Evolutionary conservation across 2,888 invertebrate genomes (phyloP), one percentile per base, ranked within the genome.

Genomic region (Rhamnusium bicolor): DNA sequence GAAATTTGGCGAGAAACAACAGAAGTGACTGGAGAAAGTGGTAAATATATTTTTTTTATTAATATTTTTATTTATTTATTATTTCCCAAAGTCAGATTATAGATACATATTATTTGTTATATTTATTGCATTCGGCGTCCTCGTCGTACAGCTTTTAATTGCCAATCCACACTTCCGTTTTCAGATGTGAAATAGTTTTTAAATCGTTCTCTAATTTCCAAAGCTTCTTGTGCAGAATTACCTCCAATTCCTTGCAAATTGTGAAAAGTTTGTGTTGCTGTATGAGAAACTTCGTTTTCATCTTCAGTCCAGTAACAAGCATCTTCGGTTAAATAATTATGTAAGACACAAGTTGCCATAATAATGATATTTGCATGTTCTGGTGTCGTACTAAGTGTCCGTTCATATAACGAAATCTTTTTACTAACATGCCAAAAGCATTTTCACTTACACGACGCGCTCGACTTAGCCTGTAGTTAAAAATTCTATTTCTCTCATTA

Each of bases 401-500:
- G n/a, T 67, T 54, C 18, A 29, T 54, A 54, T 54, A 29, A 47
- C 67, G 47, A 54, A 54, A 67, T n/a, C 14, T 61, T 18, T 69
- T 56, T 47, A 61, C 53, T 32, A 69, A 69, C 18, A 67, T 67
- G 0, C 54, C 78, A 58, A 81, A 79, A 12, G 74, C 78, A 71
- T 79, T 79, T 77, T 79, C 78, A 7, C 72, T 60, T 14, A 70
- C 73, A 73, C 79, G 46, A 47, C 79, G 46, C 12, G 75, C 75
- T 46, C 75, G 66, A 32, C 67, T 70, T 1, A 71, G 66, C 19
- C 78, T 27, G 62, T 78, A 79, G 65, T 79, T 79, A 66, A 60
- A 79, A 18, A 79, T 60, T 10, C 19, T 19, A 40, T 77, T 79
- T 46, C 27, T 27, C 7, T 56, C 46, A 18, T 77, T 69, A 21